Evolutionary conservation across 64 coral and sea anemone genomes (phyloP), one percentile per base, ranked within the genome.

Genomic region (Montipora efflorescens): DNA sequence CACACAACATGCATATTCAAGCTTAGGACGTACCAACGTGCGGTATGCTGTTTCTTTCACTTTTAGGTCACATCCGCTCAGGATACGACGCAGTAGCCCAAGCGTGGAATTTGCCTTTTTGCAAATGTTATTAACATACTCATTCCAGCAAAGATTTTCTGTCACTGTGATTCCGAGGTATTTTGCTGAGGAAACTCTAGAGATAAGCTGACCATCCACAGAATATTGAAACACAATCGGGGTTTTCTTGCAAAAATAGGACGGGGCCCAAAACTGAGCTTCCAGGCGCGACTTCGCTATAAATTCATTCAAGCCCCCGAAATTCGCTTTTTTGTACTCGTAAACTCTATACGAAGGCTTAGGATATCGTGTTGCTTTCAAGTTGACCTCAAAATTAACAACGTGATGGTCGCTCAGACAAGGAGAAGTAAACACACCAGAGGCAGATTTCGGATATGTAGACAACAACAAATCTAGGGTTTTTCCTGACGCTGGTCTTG

Each of bases 1-100:
- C 14, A n/a, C 92, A 67, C 74, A 47, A 21, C 68, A 67, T 7
- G 88, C 89, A 91, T 95, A 87, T 80, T 95, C 89, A 6, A 80
- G 22, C 21, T 57, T 25, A 7, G 83, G 82, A 48, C 83, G 72
- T 11, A 93, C 91, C 22, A 79, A 62, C 52, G 44, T 80, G 18
- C 43, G 67, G 55, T 87, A 93, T 49, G 93, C 92, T 58, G 5
- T 57, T 19, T 72, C 71, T 80, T 84, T 83, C 4, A 84, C 22
- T 36, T 55, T 50, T 52, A 16, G 4, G 44, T 59, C 7, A 51
- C 87, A 89, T 18, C 55, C 74, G 5, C 6, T 7, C 12, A 90
- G 36, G 16, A 90, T 61, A 10, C 88, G 57, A 69, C 61, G 79
- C 14, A 80, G 88, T 7, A 90, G 88, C 5, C 77, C 79, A 81